Evolutionary conservation across 2,888 invertebrate species (phyloP).

Genomic region (Calliphora vomitoria): DNA sequence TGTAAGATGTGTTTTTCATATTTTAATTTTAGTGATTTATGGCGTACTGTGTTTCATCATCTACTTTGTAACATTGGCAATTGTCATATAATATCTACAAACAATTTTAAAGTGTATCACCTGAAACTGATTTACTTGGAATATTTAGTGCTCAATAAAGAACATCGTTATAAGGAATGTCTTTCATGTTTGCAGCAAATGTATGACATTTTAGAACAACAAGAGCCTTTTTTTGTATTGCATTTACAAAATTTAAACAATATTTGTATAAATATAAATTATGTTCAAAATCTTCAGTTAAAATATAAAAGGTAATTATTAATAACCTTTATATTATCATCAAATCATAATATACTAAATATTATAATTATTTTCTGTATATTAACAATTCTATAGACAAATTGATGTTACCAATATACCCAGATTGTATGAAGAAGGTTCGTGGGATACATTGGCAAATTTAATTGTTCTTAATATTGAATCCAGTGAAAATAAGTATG

Average conservation of each 20-base stretch:
- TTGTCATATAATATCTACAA: conserved; percentile 15
- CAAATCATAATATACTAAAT: too few relatives aligned
- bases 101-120: conserved; percentile 20
- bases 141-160: conserved; percentile 38
- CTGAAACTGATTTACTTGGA: conserved; percentile 44
- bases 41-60: conserved; percentile 36
- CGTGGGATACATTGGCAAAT: conserved; percentile 66
- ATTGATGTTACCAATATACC: conserved; percentile 71
- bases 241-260: conserved; percentile 52
- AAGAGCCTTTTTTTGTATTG: conserved; percentile 15
- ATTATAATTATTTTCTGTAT: too few relatives aligned
- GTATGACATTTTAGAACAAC: conserved; percentile 18
- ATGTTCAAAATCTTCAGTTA: conserved; percentile 32
- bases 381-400: conserved; percentile 50
- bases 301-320: conserved; percentile 42
- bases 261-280: conserved; percentile 31
- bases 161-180: conserved; percentile 34
- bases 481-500: conserved; percentile 47
- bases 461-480: conserved; percentile 70
- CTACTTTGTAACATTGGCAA: conserved; percentile 47
- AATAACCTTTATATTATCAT: not conserved
- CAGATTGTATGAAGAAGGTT: conserved; percentile 65
- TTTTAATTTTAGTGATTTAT: conserved; percentile 36
- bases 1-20: too few relatives aligned
- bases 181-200: conserved; percentile 39